These are phyloP conservation scores for Drosophila kambysellisi DNA, from an alignment of 2,888 invertebrate genomes.

Conservation along the genomic window DNA sequence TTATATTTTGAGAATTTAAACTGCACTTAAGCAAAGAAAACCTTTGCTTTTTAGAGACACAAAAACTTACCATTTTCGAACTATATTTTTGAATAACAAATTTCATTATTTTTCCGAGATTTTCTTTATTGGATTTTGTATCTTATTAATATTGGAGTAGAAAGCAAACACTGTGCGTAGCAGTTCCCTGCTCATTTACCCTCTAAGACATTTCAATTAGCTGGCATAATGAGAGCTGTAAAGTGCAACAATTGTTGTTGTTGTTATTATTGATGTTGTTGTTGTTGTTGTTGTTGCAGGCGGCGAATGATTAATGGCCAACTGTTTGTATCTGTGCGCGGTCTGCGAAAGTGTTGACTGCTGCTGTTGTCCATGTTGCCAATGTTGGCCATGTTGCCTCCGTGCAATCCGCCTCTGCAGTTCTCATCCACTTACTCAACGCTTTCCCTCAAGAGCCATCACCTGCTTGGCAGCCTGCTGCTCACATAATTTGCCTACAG, in stretches of 20 bases:
- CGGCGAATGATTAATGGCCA: constrained; percentile 73
- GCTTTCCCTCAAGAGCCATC: constrained; percentile 20
- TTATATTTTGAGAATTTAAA: fast-evolving
- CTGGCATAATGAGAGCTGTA: constrained; percentile 65
- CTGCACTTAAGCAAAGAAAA: neutral
- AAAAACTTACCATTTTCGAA: neutral
- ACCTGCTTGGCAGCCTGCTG: constrained; percentile 18
- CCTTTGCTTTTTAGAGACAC: neutral
- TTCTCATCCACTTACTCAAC: constrained; percentile 14
- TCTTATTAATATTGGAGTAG: neutral
- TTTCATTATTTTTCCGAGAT: neutral
- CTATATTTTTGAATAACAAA: neutral
- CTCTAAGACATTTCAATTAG: constrained; percentile 77
- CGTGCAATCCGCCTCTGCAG: constrained; percentile 12
- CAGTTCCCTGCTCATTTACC: neutral
- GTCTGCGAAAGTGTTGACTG: constrained; percentile 77
- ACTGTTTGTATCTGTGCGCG: constrained; percentile 66
- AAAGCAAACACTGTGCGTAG: neutral
- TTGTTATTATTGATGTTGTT: constrained; percentile 6
- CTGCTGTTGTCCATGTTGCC: constrained; percentile 38
- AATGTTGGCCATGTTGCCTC: neutral
- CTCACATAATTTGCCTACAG: constrained; percentile 60
- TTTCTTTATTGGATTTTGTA: neutral
- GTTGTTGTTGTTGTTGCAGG: constrained; percentile 33
- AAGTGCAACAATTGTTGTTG: constrained; percentile 46